Evolutionary conservation across 1,140 invertebrate genomes (phyloP), one percentile per base, ranked within the genome.

Genomic region (Aphaenogaster floridana): DNA sequence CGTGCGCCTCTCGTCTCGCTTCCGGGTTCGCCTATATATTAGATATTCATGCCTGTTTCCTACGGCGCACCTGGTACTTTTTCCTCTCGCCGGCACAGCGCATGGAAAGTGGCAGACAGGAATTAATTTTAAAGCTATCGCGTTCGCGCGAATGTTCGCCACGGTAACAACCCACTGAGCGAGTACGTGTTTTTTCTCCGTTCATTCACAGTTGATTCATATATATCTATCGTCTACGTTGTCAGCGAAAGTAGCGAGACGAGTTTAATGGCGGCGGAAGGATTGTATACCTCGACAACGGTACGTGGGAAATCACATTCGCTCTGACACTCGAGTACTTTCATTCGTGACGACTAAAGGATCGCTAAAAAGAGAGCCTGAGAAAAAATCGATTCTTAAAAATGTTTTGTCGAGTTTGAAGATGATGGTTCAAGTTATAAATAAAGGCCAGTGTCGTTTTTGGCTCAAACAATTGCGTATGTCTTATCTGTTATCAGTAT

Each of bases 11-110:
- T 90, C 89, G 88, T 85, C 90, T 87, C 84, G 89, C 92, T 95
- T 95, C 94, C 94, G 94, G 94, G 93, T 95, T 92, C 88, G 81
- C 87, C 89, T 87, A 83, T 91, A 89, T 92, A 91, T 92, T 93
- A 93, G 91, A 94, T 93, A 94, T 94, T 93, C 93, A 92, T 86
- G 86, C 79, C 81, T 80, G 81, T 90, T 88, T 89, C 91, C 84
- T 90, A 87, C 45, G 69, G 79, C 84, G 91, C 94, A 94, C 93
- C 94, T 94, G 94, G 94, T 89, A 81, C 86, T 86, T 86, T 88
- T 89, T 90, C 81, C 63, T 86, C 86, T 36, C 59, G 3, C 17
- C 36, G 57, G 21, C n/a, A 13, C 34, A 45, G n/a, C 13, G n/a
- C 42, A 36, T 52, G 61, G 74, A 78, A 50, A 88, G 45, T 7